Evolutionary conservation across 2,797 vertebrate species (phyloP).

Genomic region (Danio albolineatus): DNA sequence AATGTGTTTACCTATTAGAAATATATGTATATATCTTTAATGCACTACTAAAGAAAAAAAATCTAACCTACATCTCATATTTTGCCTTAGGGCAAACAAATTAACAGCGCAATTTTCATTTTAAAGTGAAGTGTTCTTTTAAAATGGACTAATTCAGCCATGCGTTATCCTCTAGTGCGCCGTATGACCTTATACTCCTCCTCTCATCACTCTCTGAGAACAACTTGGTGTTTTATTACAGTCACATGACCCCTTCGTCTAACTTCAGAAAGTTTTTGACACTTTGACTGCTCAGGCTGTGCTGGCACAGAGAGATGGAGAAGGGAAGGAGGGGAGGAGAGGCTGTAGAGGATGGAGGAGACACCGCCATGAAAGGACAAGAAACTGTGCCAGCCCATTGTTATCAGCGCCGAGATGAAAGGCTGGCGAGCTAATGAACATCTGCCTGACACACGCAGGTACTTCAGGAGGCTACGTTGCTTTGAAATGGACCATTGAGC

Average conservation of each 20-base stretch:
- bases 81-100: too few relatives aligned
- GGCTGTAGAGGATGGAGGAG: slow-evolving; percentile 75
- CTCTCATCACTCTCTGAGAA: slow-evolving; percentile 5
- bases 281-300: slow-evolving; percentile 57
- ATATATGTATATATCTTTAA: too few relatives aligned
- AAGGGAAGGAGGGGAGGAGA: slow-evolving; percentile 73
- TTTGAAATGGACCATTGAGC: slow-evolving; percentile 79
- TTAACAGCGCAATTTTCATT: too few relatives aligned
- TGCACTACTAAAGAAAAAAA: too few relatives aligned
- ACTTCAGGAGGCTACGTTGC: slow-evolving; percentile 51
- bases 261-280: slow-evolving; percentile 66
- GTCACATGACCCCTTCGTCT: slow-evolving; percentile 44
- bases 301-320: slow-evolving; percentile 67
- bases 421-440: slow-evolving; percentile 82
- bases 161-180: slow-evolving; percentile 30
- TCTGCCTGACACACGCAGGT: slow-evolving; percentile 80
- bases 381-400: slow-evolving; percentile 80
- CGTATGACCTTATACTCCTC: slow-evolving; percentile 22
- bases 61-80: too few relatives aligned
- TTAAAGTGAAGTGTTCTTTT: too few relatives aligned
- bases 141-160: slow-evolving; percentile 42
- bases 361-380: slow-evolving; percentile 78
- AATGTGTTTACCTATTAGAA: too few relatives aligned
- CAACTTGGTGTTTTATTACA: slow-evolving; percentile 39
- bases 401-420: slow-evolving; percentile 83